phyloP scores from a whole-genome alignment of 2,888 invertebrate genomes.

The Thereva nobilitata region DNA sequence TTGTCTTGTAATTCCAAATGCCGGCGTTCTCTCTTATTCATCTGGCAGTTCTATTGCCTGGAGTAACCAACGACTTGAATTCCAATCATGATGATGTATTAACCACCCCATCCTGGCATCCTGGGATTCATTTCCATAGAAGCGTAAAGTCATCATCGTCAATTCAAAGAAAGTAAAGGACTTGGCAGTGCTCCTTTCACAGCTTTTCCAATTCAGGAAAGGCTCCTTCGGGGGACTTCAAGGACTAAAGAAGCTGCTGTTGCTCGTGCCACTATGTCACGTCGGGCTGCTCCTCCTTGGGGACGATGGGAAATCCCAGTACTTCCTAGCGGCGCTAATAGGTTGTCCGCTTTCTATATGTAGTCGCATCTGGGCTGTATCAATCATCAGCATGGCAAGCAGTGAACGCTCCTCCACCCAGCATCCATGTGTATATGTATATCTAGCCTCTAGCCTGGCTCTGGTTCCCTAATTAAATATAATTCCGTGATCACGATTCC shows the following conservation, averaged over 20 bases:
- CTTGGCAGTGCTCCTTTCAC: conserved; percentile 2
- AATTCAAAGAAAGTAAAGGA: conserved; percentile 8
- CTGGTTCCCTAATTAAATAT: too few species aligned
- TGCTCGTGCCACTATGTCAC: background rate
- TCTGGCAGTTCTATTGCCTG: conserved; percentile 1
- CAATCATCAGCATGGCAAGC: too few species aligned
- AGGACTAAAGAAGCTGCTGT: background rate
- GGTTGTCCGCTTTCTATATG: too few species aligned
- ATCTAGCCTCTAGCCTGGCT: too few species aligned
- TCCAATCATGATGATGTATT: conserved; percentile 27
- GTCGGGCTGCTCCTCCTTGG: too few species aligned
- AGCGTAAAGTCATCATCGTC: conserved; percentile 18
- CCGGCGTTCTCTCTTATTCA: conserved; percentile 9
- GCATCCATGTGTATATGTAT: too few species aligned
- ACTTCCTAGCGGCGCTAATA: too few species aligned
- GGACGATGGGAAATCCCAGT: too few species aligned
- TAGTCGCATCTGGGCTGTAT: too few species aligned
- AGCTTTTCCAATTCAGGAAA: background rate
- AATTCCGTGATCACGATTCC: too few species aligned
- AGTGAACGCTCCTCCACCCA: too few species aligned
- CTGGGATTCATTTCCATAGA: conserved; percentile 1
- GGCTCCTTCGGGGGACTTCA: background rate
- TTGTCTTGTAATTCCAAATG: conserved; percentile 6
- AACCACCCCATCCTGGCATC: conserved; percentile 8
- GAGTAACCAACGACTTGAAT: conserved; percentile 13